Conservation (phyloP, 2,113 vertebrate genomes). For the Lycaon pictus region DNA sequence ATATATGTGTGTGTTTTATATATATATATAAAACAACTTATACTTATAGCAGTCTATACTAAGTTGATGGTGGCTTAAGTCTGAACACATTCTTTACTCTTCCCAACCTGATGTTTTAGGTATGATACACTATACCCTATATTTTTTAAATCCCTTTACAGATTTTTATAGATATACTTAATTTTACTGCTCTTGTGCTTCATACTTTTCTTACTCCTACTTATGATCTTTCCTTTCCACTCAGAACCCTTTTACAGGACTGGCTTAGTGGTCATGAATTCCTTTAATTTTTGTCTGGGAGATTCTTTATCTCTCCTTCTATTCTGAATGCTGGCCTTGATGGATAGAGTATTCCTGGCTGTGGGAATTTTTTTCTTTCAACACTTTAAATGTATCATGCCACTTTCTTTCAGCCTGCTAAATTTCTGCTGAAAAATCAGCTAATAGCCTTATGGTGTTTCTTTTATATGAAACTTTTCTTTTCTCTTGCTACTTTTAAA, state of each 20-base stretch:
- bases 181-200: neutral
- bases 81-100: neutral
- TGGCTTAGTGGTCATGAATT: neutral
- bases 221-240: neutral
- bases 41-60: neutral
- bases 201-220: neutral
- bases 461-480: neutral
- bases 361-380: neutral
- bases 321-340: neutral
- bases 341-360: neutral
- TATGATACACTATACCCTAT: neutral
- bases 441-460: neutral
- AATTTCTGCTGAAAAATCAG: neutral
- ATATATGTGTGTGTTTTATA: too few relatives aligned
- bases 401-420: neutral
- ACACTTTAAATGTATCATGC: neutral
- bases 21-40: neutral
- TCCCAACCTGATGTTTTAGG: neutral
- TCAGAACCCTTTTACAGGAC: neutral
- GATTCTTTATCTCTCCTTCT: neutral
- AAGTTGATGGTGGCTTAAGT: neutral
- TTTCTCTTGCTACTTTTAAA: neutral
- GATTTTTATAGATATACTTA: neutral
- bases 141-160: neutral
- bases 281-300: neutral